Conservation (phyloP, 2,113 vertebrate genomes). For the Pogona vitticeps region DNA sequence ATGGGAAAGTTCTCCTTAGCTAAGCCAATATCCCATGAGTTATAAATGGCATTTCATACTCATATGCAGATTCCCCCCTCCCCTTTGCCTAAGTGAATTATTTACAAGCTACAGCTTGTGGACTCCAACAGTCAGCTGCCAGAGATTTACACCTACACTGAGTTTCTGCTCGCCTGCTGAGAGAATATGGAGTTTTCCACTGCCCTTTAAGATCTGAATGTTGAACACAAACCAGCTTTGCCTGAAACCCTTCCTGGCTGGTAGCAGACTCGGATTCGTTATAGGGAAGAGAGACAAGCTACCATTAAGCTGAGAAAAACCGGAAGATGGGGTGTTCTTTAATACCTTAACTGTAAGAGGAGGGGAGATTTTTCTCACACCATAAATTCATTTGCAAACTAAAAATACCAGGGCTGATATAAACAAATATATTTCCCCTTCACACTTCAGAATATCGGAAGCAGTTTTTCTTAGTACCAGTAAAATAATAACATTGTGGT, state of each 20-base stretch:
- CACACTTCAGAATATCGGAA: slow-evolving; percentile 35
- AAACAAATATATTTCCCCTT: slow-evolving; percentile 44
- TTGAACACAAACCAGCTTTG: slow-evolving; percentile 48
- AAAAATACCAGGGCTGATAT: slow-evolving; percentile 37
- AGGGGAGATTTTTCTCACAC: slow-evolving; percentile 11
- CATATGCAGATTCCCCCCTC: slow-evolving; percentile 76
- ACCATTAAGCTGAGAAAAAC: slow-evolving; percentile 41
- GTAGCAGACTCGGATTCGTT: slow-evolving; percentile 42
- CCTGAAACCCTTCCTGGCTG: slow-evolving; percentile 48
- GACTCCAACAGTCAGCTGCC: slow-evolving; percentile 73
- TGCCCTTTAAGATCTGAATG: slow-evolving; percentile 61
- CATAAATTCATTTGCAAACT: slow-evolving; percentile 41
- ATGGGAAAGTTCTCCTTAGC: slow-evolving; percentile 67
- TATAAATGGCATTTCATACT: slow-evolving; percentile 78
- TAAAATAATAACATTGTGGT: slow-evolving; percentile 24
- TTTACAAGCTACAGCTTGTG: slow-evolving; percentile 77
- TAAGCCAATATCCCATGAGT: slow-evolving; percentile 71
- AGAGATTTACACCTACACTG: slow-evolving; percentile 71
- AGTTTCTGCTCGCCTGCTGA: slow-evolving; percentile 61
- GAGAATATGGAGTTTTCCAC: slow-evolving; percentile 63
- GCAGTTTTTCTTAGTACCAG: slow-evolving; percentile 40
- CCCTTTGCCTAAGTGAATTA: slow-evolving; percentile 77
- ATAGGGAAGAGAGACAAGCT: slow-evolving; percentile 23
- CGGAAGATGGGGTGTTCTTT: slow-evolving; percentile 32
- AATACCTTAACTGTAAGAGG: slow-evolving; percentile 37